Base-by-base conservation (phyloP, 2,113 vertebrate species). In the Corythornis madagascariensis region DNA sequence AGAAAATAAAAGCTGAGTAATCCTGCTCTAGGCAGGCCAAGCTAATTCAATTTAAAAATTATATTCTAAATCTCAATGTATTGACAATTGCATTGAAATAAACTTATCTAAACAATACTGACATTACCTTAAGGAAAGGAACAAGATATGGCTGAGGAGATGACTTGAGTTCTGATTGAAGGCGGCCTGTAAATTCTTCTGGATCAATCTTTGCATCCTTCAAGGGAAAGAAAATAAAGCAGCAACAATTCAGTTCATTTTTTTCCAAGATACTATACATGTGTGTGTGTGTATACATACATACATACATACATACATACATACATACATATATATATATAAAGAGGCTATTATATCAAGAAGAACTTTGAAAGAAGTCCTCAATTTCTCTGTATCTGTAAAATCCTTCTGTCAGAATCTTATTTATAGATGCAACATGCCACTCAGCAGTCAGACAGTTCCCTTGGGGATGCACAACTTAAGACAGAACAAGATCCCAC, bases 91-190 rank as follows among this genome's bases (percentile, higher is more conserved):
- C 29, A 57, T 9, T 18, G 33, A 48, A 66, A 86, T 60, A 67
- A 28, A 52, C n/a, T 53, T 28, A 60, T 38, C 42, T 73, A 64
- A 81, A 22, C 5, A 74, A 43, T 13, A 52, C 24, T 31, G 53
- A 53, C 56, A 10, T 81, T 92, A 99, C 98, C 98, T 99, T 99
- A 67, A 99, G 98, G 92, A 99, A 99, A 83, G 98, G 98, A 85
- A 99, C 98, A 93, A 98, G 98, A 97, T 99, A 99, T 66, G 98
- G 98, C 97, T 99, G 98, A 15, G 98, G 98, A 80, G 98, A 99
- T 22, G 98, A 99, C 97, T 99, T 99, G 40, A 99, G 98, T 89
- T 99, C 98, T 4, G 98, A 97, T 40, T 99, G 98, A 87, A 99
- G 97, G 55, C 98, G 97, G 93, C 97, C 98, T 90, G 98, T 99